phyloP scores from a whole-genome alignment of 2,113 vertebrate genomes.

The Felis chaus region DNA sequence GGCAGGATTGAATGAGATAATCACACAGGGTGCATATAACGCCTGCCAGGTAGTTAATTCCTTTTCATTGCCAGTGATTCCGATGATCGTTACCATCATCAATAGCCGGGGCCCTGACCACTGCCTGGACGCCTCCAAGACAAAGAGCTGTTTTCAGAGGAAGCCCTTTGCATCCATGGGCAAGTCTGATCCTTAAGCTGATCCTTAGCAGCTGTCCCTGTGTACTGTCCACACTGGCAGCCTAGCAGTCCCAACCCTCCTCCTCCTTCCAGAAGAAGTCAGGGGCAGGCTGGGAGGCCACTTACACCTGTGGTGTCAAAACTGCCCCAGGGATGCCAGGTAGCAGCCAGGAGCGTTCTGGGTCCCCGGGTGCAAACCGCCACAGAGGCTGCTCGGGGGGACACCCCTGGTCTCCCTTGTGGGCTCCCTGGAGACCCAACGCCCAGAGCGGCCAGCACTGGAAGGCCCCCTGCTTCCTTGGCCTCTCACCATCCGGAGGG shows the following conservation, averaged over 20 bases:
- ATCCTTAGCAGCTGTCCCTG: not conserved
- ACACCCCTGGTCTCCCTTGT: not conserved
- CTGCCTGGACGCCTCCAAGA: not conserved
- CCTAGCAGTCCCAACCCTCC: not conserved
- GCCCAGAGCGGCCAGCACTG: not conserved
- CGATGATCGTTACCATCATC: not conserved
- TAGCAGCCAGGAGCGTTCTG: not conserved
- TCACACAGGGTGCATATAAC: not conserved
- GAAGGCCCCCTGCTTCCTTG: not conserved
- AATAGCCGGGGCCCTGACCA: not conserved
- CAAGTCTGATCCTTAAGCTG: too few relatives aligned
- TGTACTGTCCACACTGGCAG: accelerated
- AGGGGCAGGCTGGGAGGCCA: not conserved
- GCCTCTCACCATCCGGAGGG: not conserved
- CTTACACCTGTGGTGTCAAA: not conserved
- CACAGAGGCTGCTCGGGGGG: not conserved
- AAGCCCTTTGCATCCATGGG: not conserved
- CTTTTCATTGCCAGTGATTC: not conserved
- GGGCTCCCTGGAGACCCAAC: not conserved
- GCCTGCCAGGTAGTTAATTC: accelerated
- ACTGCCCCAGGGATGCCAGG: not conserved
- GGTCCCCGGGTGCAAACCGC: not conserved
- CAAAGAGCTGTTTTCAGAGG: not conserved
- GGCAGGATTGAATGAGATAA: not conserved
- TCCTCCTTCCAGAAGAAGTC: not conserved